Percentiles rank a stretch among this genome's conserved stretches.
phyloP scores from a whole-genome alignment of 2,113 vertebrate genomes.

The Laticauda laticaudata region DNA sequence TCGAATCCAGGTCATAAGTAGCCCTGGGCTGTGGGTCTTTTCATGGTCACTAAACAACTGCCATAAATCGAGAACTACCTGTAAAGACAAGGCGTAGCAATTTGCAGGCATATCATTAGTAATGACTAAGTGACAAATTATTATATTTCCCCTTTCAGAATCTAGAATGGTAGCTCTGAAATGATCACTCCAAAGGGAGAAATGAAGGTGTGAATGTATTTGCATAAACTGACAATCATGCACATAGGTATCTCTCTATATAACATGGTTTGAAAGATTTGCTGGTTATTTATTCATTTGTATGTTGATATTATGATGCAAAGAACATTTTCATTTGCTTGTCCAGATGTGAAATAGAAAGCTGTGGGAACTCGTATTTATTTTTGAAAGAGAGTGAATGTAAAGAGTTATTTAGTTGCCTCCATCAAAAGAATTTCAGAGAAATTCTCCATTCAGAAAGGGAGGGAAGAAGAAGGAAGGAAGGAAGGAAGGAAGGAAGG shows the following conservation, averaged over 20 bases:
- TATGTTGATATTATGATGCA: background rate
- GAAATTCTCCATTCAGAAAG: background rate
- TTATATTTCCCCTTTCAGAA: conserved; percentile 46
- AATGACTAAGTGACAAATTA: conserved; percentile 59
- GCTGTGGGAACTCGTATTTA: background rate
- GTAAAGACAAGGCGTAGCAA: conserved; percentile 39
- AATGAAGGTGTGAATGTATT: conserved; percentile 27
- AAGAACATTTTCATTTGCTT: background rate
- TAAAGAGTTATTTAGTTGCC: background rate
- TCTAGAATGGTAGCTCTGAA: conserved; percentile 56
- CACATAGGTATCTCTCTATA: background rate
- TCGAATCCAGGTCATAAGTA: background rate
- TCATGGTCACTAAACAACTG: background rate
- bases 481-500: too few relatives aligned
- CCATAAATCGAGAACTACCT: background rate
- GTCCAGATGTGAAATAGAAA: background rate
- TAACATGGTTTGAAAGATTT: background rate
- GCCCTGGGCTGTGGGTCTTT: too few relatives aligned
- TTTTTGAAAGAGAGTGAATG: background rate
- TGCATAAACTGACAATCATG: background rate
- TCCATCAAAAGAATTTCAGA: background rate
- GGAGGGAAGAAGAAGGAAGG: too few relatives aligned
- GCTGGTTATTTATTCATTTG: background rate
- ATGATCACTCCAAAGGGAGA: conserved; percentile 45
- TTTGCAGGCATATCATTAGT: conserved; percentile 63